Percentiles rank a stretch among this genome's conserved stretches.
phyloP scores from a whole-genome alignment of 92 coral and sea anemone genomes.

The Zoanthus sociatus region DNA sequence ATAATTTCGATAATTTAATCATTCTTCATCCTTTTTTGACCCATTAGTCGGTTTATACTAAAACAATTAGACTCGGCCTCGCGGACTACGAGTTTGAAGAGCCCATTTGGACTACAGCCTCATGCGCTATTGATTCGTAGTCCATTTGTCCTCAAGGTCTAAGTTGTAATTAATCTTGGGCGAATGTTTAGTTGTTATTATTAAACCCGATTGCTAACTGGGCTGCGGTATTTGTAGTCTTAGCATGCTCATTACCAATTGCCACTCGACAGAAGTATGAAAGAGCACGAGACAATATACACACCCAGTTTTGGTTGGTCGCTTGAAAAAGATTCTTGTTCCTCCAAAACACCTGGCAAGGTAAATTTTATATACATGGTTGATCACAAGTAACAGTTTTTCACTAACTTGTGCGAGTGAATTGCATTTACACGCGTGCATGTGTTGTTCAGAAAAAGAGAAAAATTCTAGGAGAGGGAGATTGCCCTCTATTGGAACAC shows the following conservation, averaged over 20 bases:
- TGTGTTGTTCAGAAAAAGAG: background rate
- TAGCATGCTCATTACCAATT: background rate
- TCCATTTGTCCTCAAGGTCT: too few relatives aligned
- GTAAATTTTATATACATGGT: constrained; percentile 8
- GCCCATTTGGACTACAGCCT: too few relatives aligned
- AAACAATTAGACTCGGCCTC: too few relatives aligned
- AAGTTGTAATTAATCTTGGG: too few relatives aligned
- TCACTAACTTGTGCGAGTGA: background rate
- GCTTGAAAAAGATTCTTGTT: background rate
- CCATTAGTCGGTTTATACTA: too few relatives aligned
- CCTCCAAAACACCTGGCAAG: constrained; percentile 36
- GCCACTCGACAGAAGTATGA: background rate
- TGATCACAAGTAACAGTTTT: background rate
- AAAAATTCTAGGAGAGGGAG: background rate
- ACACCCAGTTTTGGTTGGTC: constrained; percentile 19
- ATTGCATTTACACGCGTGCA: background rate
- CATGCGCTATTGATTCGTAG: too few relatives aligned
- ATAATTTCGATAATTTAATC: too few relatives aligned
- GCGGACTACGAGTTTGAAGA: too few relatives aligned
- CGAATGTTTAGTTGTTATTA: too few relatives aligned
- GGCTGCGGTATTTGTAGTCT: background rate
- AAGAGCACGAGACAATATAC: constrained; percentile 11
- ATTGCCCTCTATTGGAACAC: too few relatives aligned
- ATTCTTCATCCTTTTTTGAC: too few relatives aligned
- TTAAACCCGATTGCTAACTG: background rate